phyloP scores from a whole-genome alignment of 2,797 vertebrate genomes.

The Lepilemur ruficaudatus region DNA sequence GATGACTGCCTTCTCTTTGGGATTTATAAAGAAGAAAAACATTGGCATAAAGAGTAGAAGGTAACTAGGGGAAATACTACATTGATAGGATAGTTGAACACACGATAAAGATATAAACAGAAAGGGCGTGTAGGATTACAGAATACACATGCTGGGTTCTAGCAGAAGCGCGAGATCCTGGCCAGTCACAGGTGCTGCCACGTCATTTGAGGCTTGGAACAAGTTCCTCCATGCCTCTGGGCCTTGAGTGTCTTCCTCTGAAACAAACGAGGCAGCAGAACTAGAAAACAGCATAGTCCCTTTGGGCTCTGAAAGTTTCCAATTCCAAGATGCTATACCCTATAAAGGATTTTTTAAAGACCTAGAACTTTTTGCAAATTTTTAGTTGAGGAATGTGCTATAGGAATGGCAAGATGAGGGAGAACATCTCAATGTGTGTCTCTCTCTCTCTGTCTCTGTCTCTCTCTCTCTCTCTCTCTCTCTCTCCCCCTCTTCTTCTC shows the following conservation, averaged over 20 bases:
- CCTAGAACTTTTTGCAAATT: not conserved
- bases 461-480: not conserved
- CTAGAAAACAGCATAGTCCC: not conserved
- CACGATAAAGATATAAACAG: not conserved
- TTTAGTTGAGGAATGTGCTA: not conserved
- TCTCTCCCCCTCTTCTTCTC: not conserved
- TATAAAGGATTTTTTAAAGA: conserved; percentile 11
- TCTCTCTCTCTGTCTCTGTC: not conserved
- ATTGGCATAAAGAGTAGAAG: not conserved
- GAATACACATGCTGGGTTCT: not conserved
- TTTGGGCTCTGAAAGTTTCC: not conserved
- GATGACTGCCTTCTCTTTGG: not conserved
- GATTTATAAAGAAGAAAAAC: not conserved
- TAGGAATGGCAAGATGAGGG: not conserved
- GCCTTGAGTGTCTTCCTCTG: not conserved
- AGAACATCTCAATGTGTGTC: not conserved
- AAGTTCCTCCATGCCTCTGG: not conserved
- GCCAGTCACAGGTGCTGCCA: not conserved
- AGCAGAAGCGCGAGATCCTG: not conserved
- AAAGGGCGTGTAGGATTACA: not conserved
- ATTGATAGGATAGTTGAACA: not conserved
- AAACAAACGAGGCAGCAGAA: not conserved
- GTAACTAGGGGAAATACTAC: not conserved
- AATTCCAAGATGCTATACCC: not conserved
- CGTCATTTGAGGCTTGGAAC: not conserved